Percentiles rank a stretch among this genome's conserved stretches.
These are phyloP conservation scores for Tenthredo livida DNA, from an alignment of 2,888 invertebrate genomes.

Conservation along the genomic window DNA sequence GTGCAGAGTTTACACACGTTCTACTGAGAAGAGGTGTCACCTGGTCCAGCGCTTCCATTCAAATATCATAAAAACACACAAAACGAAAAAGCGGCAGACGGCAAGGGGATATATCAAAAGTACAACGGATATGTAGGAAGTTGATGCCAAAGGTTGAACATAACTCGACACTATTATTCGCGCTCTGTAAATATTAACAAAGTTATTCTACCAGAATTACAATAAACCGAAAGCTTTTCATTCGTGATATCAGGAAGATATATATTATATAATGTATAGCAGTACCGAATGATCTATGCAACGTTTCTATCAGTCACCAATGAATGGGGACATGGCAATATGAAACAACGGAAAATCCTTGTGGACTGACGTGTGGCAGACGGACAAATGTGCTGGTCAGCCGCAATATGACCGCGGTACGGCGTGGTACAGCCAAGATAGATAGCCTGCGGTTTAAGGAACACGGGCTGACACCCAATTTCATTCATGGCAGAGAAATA, in stretches of 20 bases:
- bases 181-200: neutral
- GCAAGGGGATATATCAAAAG: neutral
- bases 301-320: slow-evolving; percentile 20
- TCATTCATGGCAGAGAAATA: slow-evolving; percentile 23
- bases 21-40: neutral
- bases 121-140: neutral
- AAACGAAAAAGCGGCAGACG: neutral
- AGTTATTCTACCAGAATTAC: neutral
- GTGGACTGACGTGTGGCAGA: slow-evolving; percentile 25
- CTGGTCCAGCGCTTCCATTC: slow-evolving; percentile 41
- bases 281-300: neutral
- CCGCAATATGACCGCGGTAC: slow-evolving; percentile 46
- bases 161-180: neutral
- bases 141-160: slow-evolving; percentile 2
- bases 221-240: neutral
- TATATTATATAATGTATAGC: neutral
- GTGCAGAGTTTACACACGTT: slow-evolving; percentile 1
- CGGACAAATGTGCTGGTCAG: slow-evolving; percentile 35
- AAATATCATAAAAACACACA: neutral
- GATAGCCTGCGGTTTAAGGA: slow-evolving; percentile 47
- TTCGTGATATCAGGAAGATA: neutral
- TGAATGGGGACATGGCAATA: neutral
- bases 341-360: slow-evolving; percentile 36
- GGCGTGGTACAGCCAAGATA: slow-evolving; percentile 26
- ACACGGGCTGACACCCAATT: slow-evolving; percentile 27